Percentiles rank a stretch among this genome's conserved stretches.
Evolutionary conservation across 2,113 vertebrate genomes (phyloP).

Genomic region (Coreoperca whiteheadi): DNA sequence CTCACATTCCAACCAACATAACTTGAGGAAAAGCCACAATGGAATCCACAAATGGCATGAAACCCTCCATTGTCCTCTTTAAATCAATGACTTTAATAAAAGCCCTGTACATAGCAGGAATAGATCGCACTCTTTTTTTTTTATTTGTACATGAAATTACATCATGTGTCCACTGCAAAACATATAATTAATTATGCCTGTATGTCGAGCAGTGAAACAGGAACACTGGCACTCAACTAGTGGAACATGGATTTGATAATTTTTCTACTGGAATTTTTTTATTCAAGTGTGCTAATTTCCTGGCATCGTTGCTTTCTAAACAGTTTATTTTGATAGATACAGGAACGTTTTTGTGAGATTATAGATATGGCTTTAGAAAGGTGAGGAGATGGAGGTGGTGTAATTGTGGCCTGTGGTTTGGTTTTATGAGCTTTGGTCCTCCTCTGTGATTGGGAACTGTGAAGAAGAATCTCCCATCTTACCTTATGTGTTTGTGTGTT

Average conservation of each 20-base stretch:
- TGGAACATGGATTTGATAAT: constrained; percentile 12
- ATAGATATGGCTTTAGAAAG: constrained; percentile 29
- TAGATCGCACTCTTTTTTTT: not conserved
- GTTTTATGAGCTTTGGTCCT: constrained; percentile 58
- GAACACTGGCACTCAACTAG: constrained; percentile 6
- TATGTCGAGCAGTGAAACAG: constrained; percentile 1
- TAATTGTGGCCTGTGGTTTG: constrained; percentile 48
- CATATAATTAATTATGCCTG: not conserved
- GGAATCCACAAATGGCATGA: not conserved
- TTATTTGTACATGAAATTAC: not conserved
- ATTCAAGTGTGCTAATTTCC: constrained; percentile 10
- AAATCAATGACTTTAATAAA: constrained; percentile 6
- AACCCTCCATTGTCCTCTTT: not conserved
- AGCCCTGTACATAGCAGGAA: not conserved
- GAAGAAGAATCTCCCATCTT: constrained; percentile 31
- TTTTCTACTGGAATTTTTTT: not conserved
- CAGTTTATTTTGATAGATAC: not conserved
- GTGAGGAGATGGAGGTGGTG: constrained; percentile 17
- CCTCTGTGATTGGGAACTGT: constrained; percentile 38
- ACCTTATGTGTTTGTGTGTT: not conserved
- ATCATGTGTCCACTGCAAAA: constrained; percentile 25
- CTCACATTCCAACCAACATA: constrained; percentile 48
- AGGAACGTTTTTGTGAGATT: constrained; percentile 33
- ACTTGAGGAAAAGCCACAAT: constrained; percentile 7
- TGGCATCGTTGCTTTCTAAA: not conserved